Percentiles rank a stretch among this genome's conserved stretches.
Conservation (phyloP, 2,113 vertebrate genomes). For the Stomatorhinus ivindoensis region DNA sequence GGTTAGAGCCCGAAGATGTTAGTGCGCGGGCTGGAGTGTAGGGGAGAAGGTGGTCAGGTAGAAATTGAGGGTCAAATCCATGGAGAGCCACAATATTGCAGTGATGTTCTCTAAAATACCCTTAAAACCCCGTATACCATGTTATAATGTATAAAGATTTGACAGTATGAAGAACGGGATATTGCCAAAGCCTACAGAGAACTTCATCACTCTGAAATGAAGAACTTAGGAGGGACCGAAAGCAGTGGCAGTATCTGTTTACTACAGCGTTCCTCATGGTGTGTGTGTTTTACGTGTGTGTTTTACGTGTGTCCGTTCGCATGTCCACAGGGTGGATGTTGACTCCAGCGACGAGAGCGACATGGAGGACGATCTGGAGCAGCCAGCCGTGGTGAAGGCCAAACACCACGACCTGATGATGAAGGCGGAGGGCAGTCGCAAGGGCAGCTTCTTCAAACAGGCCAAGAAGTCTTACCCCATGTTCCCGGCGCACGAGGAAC, state of each 20-base stretch:
- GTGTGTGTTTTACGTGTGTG: background rate
- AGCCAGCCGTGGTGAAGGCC: constrained; percentile 74
- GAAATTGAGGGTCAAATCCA: too few species aligned
- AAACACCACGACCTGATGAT: constrained; percentile 98
- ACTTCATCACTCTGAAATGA: background rate
- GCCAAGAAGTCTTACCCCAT: constrained; percentile 97
- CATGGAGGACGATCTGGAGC: constrained; percentile 87
- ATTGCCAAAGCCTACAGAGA: background rate
- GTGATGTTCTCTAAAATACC: background rate
- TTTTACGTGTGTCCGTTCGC: background rate
- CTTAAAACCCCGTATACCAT: background rate
- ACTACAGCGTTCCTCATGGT: background rate
- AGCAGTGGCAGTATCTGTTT: background rate
- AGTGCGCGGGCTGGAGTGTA: too few species aligned
- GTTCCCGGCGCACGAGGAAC: constrained; percentile 92
- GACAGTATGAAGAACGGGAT: background rate
- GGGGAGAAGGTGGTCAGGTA: too few species aligned
- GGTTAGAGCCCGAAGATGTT: too few species aligned
- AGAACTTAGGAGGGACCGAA: background rate
- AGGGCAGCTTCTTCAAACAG: constrained; percentile 98
- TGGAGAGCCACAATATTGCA: background rate
- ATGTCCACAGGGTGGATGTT: constrained; percentile 76
- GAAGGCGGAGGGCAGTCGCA: constrained; percentile 89
- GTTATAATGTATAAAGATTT: background rate
- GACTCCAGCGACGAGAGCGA: constrained; percentile 98